Base-by-base conservation (phyloP, 2,888 invertebrate genomes). In the Orthosia gothica region DNA sequence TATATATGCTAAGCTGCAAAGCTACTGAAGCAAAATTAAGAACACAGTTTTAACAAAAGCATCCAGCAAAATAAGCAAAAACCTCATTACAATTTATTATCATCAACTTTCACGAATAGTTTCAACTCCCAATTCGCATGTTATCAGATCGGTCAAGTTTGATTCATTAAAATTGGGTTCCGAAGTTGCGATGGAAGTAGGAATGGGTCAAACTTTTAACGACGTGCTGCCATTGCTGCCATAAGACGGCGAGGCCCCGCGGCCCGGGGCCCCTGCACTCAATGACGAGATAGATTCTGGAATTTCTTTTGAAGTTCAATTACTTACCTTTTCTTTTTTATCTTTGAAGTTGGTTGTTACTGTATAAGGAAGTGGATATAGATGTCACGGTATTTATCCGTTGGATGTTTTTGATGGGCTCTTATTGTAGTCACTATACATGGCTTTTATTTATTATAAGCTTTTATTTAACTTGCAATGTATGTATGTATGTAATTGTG, bases 131-230 rank as follows among this genome's bases (percentile, higher is more conserved):
- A 76, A 58, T 69, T 70, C 59, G 5, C 50, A 59, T 65, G 67
- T 70, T 78, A 78, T 86, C 84, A 86, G 86, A 73, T 58, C n/a
- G 40, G 74, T 75, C 61, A 62, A 83, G 84, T 83, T 74, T 70
- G 80, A 83, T 69, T 84, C 76, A 86, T 84, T 84, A 84, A 86
- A 80, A 84, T 86, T 84, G 81, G 84, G 86, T 76, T 64, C 32
- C 59, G 1, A 76, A 84, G 58, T 86, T 72, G 11, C 55, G 18
- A 68, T 68, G 50, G 66, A 70, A 79, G 73, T 80, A 66, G 61
- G 64, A 75, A 73, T 74, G 40, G 81, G 74, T 58, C 76, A 61
- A 83, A 83, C 75, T 83, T 83, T 86, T 86, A 83, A 83, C 73
- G 86, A 86, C 71, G 86, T 74, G 72, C 67, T 45, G 49, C 63